Evolutionary conservation across 1,140 invertebrate genomes (phyloP).

Genomic region (Hylaeus anthracinus): DNA sequence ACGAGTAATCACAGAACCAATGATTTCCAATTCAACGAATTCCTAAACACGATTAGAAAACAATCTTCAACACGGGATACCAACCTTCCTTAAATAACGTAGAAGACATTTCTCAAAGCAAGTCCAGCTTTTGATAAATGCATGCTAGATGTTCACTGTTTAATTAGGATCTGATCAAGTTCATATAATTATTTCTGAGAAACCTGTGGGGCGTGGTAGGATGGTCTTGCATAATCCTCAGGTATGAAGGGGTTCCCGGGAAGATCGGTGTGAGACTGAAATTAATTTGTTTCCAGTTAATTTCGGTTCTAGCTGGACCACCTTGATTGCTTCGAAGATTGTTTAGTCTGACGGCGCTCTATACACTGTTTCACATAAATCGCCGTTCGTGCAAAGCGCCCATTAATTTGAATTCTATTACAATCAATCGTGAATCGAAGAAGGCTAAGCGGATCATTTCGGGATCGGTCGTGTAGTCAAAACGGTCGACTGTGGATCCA

Average conservation of each 20-base stretch:
- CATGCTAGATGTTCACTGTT: slow-evolving; percentile 19
- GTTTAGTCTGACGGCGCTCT: slow-evolving; percentile 12
- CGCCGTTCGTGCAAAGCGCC: slow-evolving; percentile 8
- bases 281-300: slow-evolving; percentile 62
- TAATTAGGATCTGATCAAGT: slow-evolving; percentile 48
- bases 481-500: too few species aligned
- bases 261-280: slow-evolving; percentile 34
- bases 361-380: slow-evolving; percentile 10
- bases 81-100: not conserved
- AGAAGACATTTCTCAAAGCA: not conserved
- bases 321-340: slow-evolving; percentile 48
- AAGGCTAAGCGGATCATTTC: slow-evolving; percentile 13
- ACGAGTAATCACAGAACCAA: too few species aligned
- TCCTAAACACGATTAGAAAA: too few species aligned
- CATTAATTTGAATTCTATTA: slow-evolving; percentile 45
- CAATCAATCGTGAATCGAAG: slow-evolving; percentile 4
- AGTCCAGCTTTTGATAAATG: not conserved
- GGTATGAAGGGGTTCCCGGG: slow-evolving; percentile 37
- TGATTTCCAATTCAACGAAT: too few species aligned
- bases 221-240: slow-evolving; percentile 27
- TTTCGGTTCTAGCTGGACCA: slow-evolving; percentile 50
- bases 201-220: slow-evolving; percentile 28
- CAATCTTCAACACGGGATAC: too few species aligned
- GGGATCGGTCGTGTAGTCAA: not conserved
- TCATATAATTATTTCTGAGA: slow-evolving; percentile 45